Base-by-base conservation (phyloP, 2,888 invertebrate genomes). In the Drosophila mulleri region DNA sequence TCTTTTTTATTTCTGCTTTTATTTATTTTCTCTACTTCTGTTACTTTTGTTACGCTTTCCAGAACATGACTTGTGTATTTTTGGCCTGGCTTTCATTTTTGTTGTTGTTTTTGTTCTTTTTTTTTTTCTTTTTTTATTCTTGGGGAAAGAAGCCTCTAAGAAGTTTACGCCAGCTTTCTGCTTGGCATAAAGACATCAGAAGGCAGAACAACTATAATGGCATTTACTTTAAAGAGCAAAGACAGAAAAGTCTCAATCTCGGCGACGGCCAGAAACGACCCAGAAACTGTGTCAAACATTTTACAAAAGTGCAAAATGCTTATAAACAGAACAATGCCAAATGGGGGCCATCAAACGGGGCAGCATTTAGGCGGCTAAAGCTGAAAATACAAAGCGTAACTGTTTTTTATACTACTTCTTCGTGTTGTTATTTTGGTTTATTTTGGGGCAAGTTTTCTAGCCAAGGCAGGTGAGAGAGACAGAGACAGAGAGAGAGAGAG, bases 211-310 rank as follows among this genome's bases (percentile, higher is more conserved):
- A 37, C 16, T 80, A 81, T 84, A 85, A 85, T 74, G 65, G 60
- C 75, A 80, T 83, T 87, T 78, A 89, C 20, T 83, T 78, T 83
- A 82, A 84, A 86, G 80, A 87, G 75, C 73, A 1, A 60, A 45
- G 41, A 71, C 74, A 81, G 67, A 80, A 78, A 70, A 80, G 69
- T 72, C 79, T 72, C 68, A 80, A 80, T 80, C 83, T 73, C 59
- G 23, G 29, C 50, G 39, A 35, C 41, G 26, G 7, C 53, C 39
- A 54, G 64, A 8, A 29, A 29, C 23, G 74, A 68, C 77, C 67
- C 78, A 76, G 77, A 88, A 86, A 87, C 80, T 86, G 89, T 86
- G 85, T 86, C 85, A 89, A 86, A 86, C 80, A 84, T 80, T 86
- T 86, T 77, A 81, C 62, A 89, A 80, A 70, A 80, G 88, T 76